phyloP scores from a whole-genome alignment of 1,140 invertebrate genomes.

The Drosophila arizonae region DNA sequence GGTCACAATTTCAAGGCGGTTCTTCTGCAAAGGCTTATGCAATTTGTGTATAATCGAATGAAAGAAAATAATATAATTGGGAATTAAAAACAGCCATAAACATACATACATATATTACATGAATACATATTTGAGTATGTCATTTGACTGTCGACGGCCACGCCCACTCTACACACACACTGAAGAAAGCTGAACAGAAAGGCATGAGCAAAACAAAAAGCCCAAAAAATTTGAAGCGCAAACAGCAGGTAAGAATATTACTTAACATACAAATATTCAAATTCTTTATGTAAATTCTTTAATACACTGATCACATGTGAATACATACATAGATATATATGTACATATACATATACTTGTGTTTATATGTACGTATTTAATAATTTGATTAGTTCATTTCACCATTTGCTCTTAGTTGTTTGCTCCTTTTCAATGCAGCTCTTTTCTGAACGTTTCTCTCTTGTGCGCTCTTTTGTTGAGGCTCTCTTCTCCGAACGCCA shows the following conservation, averaged over 20 bases:
- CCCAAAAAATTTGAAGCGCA: too few relatives aligned
- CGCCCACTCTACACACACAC: too few relatives aligned
- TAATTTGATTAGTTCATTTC: neutral
- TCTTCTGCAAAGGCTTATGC: neutral
- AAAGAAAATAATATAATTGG: neutral
- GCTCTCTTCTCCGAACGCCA: slow-evolving; percentile 9
- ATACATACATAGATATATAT: neutral
- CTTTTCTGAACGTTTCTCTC: too few relatives aligned
- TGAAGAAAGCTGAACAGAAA: too few relatives aligned
- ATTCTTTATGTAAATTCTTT: too few relatives aligned
- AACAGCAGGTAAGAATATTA: too few relatives aligned
- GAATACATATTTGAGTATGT: neutral
- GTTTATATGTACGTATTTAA: neutral
- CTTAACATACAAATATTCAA: too few relatives aligned
- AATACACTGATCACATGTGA: neutral
- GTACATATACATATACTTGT: neutral
- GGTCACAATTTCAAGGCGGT: slow-evolving; percentile 25
- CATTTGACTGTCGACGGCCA: too few relatives aligned
- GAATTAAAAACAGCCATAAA: slow-evolving; percentile 11
- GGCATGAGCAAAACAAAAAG: too few relatives aligned
- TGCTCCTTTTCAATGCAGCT: too few relatives aligned
- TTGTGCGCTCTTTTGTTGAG: neutral
- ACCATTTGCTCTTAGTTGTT: too few relatives aligned
- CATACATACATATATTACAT: neutral
- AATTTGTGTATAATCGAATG: neutral